A percentile compares a stretch with the other conserved stretches of the same genome.
Conservation (phyloP, 2,888 invertebrate species). For the Micropterix aruncella region DNA sequence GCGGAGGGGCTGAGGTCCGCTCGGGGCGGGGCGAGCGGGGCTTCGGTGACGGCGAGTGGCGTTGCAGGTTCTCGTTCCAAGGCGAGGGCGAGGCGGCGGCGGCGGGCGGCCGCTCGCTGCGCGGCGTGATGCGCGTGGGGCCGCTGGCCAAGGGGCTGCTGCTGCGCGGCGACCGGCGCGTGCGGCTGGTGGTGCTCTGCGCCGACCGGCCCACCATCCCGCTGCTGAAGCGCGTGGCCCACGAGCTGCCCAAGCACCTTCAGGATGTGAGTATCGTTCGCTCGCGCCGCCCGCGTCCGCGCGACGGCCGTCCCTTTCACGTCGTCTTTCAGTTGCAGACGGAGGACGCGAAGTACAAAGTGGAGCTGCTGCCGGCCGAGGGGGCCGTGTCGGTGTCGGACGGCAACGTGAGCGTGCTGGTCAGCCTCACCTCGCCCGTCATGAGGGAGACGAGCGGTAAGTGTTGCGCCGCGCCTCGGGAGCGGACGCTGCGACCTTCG, state of each 20-base stretch:
- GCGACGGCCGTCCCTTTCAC: background rate
- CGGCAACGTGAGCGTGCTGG: constrained; percentile 64
- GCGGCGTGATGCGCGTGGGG: constrained; percentile 95
- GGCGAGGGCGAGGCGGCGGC: constrained; percentile 41
- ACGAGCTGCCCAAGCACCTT: constrained; percentile 70
- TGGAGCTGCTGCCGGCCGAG: constrained; percentile 71
- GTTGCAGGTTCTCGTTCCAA: constrained; percentile 51
- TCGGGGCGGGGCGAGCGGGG: constrained; percentile 5
- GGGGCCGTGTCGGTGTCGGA: constrained; percentile 76
- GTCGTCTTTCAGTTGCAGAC: too few species aligned
- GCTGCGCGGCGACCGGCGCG: constrained; percentile 76
- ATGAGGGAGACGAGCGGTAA: constrained; percentile 69
- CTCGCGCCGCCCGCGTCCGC: background rate
- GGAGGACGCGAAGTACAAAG: constrained; percentile 65
- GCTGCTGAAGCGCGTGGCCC: constrained; percentile 75
- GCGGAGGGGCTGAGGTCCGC: background rate
- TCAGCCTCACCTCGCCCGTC: constrained; percentile 85
- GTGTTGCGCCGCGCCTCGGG: constrained; percentile 9
- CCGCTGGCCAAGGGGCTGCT: constrained; percentile 74
- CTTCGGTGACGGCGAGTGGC: constrained; percentile 6
- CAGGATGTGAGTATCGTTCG: constrained; percentile 25
- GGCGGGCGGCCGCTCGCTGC: constrained; percentile 55
- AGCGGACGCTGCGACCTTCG: constrained; percentile 16
- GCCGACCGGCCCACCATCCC: constrained; percentile 86
- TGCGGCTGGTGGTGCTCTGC: constrained; percentile 88